phyloP scores from a whole-genome alignment of 2,797 vertebrate genomes.

The Esox lucius region DNA sequence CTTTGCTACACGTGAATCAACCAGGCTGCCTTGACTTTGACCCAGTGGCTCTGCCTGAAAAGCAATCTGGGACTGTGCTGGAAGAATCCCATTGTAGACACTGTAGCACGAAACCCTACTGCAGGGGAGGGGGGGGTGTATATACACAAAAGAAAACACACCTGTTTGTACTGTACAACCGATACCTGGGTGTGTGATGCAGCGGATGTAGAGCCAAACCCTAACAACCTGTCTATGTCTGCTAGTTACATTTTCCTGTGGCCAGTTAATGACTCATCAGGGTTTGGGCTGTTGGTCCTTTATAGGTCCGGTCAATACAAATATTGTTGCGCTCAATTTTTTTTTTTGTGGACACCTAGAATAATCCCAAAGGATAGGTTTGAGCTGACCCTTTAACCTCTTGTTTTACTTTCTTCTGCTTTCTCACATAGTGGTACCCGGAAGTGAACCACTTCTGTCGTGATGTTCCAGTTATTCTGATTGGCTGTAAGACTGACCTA shows the following conservation, averaged over 20 bases:
- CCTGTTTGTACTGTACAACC: neutral
- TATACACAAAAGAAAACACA: slow-evolving; percentile 1
- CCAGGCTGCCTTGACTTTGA: slow-evolving; percentile 46
- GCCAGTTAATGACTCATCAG: neutral
- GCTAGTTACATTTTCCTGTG: neutral
- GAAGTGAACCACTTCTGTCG: slow-evolving; percentile 94
- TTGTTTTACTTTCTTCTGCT: neutral
- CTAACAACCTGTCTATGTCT: neutral
- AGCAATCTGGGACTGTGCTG: neutral
- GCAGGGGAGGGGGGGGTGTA: neutral
- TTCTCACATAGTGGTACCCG: slow-evolving; percentile 84
- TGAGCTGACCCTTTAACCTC: neutral
- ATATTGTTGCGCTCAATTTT: neutral
- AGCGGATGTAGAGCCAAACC: neutral
- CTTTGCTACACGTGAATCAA: neutral
- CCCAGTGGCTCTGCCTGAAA: slow-evolving; percentile 13
- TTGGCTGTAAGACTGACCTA: slow-evolving; percentile 96
- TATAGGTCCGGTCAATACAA: no score
- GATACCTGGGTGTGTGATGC: neutral
- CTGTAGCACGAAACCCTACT: neutral
- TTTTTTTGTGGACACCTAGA: neutral
- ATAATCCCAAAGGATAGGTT: neutral
- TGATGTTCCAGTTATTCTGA: slow-evolving; percentile 84
- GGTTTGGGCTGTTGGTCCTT: neutral
- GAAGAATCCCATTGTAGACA: slow-evolving; percentile 7